Base-by-base conservation (phyloP, 2,113 vertebrate species). In the Pelobates fuscus region DNA sequence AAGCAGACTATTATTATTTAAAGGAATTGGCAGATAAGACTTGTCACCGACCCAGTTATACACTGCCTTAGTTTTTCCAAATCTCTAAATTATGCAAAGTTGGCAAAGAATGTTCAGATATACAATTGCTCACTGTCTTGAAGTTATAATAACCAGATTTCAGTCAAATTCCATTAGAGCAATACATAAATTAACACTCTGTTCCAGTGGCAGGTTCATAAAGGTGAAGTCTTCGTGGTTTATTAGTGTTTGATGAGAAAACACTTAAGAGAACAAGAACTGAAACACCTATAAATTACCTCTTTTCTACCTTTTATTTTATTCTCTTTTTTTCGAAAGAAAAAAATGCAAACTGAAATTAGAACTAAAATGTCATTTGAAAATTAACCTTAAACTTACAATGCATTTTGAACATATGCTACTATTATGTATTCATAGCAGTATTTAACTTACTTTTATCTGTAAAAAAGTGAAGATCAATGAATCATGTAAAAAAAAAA, bases 1-100 rank as follows among this genome's bases (percentile, higher is more conserved):
- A 30, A 64, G 30, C 29, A 64, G 26, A 23, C 10, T 18, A 64
- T 21, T 37, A 62, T 62, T 62, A 64, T 64, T 37, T 37, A 41
- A 41, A 37, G 29, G n/a, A 20, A 23, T 64, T 64, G 61, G 61
- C 61, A 64, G 20, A 21, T 21, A 27, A 23, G 27, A 5, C 8
- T 20, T 41, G 29, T 37, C n/a, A 64, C 26, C 30, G 41, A 64
- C n/a, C 30, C 61, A 64, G 61, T 64, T 37, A 8, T 41, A 41
- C 52, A 55, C 21, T 5, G 44, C 15, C 52, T 3, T 23, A 4
- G 4, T 32, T 17, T 41, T 18, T 41, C 61, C 30, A 37, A 41
- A 32, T 18, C 30, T 64, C 17, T 64, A 23, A 64, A 64, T 41
- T 64, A 37, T 64, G 21, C 12, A 41, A 55, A 64, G 29, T 11